Evolutionary conservation across 2,888 invertebrate species (phyloP).

Genomic region (Chirona hameri): DNA sequence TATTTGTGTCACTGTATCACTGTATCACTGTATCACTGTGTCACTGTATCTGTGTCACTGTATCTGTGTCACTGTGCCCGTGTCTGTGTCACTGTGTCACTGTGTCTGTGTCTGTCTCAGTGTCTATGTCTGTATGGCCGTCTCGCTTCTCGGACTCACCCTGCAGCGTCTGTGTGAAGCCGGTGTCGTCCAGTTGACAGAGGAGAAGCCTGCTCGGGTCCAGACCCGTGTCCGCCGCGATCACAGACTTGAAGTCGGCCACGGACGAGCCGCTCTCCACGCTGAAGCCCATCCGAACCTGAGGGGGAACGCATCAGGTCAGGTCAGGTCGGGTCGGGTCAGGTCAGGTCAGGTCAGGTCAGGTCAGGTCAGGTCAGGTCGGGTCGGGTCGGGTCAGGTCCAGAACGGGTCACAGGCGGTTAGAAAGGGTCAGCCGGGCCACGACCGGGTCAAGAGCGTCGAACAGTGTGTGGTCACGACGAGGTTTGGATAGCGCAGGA

Average conservation of each 20-base stretch:
- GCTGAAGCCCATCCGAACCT: constrained; percentile 69
- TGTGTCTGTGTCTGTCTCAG: too few species aligned
- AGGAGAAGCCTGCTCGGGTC: constrained; percentile 76
- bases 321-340: neutral
- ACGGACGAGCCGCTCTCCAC: constrained; percentile 69
- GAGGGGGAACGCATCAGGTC: constrained; percentile 37
- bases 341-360: neutral
- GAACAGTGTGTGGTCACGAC: too few species aligned
- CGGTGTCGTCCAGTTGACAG: constrained; percentile 76
- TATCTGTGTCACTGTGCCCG: too few species aligned
- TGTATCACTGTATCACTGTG: too few species aligned
- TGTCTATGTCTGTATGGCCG: too few species aligned
- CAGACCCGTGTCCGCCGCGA: constrained; percentile 81
- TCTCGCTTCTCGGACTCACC: neutral
- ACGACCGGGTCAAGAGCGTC: too few species aligned
- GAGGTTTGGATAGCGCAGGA: too few species aligned
- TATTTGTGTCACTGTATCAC: too few species aligned
- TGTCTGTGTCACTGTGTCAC: too few species aligned
- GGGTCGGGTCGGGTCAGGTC: too few species aligned
- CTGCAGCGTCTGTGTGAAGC: constrained; percentile 41
- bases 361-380: neutral
- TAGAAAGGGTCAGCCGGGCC: neutral
- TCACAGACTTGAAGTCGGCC: constrained; percentile 67
- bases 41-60: too few species aligned
- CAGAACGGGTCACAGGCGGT: neutral